These are phyloP conservation scores for Octodon degus DNA, from an alignment of 2,113 vertebrate species.

Conservation along the genomic window DNA sequence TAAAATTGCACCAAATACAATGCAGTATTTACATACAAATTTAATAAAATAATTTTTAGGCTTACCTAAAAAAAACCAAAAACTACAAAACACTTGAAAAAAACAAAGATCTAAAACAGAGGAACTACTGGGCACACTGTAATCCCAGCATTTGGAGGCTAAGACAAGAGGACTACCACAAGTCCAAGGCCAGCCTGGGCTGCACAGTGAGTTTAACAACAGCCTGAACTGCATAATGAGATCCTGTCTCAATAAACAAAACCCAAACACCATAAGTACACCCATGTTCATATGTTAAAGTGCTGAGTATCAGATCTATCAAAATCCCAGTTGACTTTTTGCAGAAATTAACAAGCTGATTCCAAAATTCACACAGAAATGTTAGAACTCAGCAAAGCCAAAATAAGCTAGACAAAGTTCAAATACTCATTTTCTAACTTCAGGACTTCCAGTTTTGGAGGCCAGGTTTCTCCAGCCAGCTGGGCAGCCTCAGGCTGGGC, in stretches of 20 bases:
- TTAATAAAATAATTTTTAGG: neutral
- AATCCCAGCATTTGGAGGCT: neutral
- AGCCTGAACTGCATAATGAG: neutral
- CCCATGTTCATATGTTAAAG: neutral
- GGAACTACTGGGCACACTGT: neutral
- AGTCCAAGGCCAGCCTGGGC: neutral
- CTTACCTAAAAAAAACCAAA: neutral
- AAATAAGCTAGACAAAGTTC: neutral
- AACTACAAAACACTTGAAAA: neutral
- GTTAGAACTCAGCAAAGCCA: neutral
- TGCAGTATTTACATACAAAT: neutral
- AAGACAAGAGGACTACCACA: neutral
- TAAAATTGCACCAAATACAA: neutral
- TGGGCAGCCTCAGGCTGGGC: neutral
- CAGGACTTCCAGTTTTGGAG: neutral
- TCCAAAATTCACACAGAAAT: neutral
- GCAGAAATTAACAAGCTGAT: neutral
- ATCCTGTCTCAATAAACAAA: neutral
- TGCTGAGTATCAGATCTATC: neutral
- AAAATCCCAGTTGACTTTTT: neutral
- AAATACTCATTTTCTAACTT: neutral
- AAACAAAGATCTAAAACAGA: neutral
- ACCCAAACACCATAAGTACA: neutral
- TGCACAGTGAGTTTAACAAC: neutral
- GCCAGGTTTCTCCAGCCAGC: neutral